A percentile compares a stretch with the other conserved stretches of the same genome.
phyloP scores from a whole-genome alignment of 2,888 invertebrate species.

The Xylota sylvarum region DNA sequence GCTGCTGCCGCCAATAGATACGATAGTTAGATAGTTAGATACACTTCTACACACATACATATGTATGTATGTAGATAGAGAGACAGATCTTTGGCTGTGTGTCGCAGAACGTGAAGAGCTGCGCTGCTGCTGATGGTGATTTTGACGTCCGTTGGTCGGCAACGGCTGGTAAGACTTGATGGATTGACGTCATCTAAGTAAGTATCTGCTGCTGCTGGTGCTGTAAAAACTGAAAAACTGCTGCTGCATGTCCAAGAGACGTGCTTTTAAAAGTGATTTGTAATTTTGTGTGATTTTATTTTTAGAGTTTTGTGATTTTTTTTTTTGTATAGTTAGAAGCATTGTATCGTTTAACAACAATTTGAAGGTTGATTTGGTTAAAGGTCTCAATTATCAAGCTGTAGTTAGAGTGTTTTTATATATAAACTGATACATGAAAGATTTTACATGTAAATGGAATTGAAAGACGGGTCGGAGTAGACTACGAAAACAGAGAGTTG shows the following conservation, averaged over 20 bases:
- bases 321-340: conserved; percentile 47
- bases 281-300: conserved; percentile 56
- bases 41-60: too few species aligned
- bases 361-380: conserved; percentile 75
- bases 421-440: conserved; percentile 14
- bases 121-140: too few species aligned
- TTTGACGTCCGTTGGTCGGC: not conserved
- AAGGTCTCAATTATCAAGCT: conserved; percentile 70
- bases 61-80: conserved; percentile 12
- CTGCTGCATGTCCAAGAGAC: conserved; percentile 74
- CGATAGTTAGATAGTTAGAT: conserved; percentile 34
- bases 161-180: conserved; percentile 50
- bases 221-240: conserved; percentile 60
- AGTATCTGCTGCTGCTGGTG: conserved; percentile 53
- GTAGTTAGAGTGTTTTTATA: conserved; percentile 24
- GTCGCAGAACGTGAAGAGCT: too few species aligned
- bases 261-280: conserved; percentile 74
- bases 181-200: conserved; percentile 67
- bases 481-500: not conserved
- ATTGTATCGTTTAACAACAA: conserved; percentile 63
- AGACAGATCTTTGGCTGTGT: too few species aligned
- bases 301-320: conserved; percentile 24
- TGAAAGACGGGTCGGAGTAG: not conserved
- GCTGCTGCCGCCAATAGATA: conserved; percentile 36
- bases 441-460: not conserved